Conservation (phyloP, 2,888 invertebrate genomes). For the Hemistola chrysoprasaria region DNA sequence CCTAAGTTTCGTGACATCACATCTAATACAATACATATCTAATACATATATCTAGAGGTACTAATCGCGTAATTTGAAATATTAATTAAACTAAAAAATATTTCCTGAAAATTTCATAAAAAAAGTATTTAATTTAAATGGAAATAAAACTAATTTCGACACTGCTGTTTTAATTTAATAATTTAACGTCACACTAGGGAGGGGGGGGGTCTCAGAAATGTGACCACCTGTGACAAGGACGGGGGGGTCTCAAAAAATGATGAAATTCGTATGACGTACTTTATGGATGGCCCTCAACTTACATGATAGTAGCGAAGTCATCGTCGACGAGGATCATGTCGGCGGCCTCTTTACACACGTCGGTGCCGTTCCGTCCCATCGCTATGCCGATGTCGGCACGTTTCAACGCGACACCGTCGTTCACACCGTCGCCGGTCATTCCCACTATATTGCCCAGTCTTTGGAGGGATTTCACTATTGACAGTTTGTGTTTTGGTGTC, state of each 20-base stretch:
- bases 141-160: too few relatives aligned
- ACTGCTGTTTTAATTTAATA: too few relatives aligned
- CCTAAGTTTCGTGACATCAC: too few relatives aligned
- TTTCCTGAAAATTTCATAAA: too few relatives aligned
- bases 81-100: too few relatives aligned
- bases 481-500: conserved; percentile 97
- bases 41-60: too few relatives aligned
- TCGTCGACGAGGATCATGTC: conserved; percentile 99
- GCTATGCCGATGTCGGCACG: conserved; percentile 99
- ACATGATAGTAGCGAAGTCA: conserved; percentile 98
- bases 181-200: too few relatives aligned
- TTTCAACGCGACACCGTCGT: conserved; percentile 98
- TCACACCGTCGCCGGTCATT: conserved; percentile 99
- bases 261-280: neutral
- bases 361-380: conserved; percentile 97
- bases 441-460: conserved; percentile 96
- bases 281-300: conserved; percentile 57
- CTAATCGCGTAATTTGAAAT: too few relatives aligned
- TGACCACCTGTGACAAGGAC: too few relatives aligned
- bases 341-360: conserved; percentile 99
- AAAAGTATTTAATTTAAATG: too few relatives aligned
- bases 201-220: too few relatives aligned
- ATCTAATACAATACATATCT: too few relatives aligned
- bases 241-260: neutral
- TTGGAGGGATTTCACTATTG: conserved; percentile 98